Evolutionary conservation across 2,888 invertebrate species (phyloP).

Genomic region (Limenitis camilla): DNA sequence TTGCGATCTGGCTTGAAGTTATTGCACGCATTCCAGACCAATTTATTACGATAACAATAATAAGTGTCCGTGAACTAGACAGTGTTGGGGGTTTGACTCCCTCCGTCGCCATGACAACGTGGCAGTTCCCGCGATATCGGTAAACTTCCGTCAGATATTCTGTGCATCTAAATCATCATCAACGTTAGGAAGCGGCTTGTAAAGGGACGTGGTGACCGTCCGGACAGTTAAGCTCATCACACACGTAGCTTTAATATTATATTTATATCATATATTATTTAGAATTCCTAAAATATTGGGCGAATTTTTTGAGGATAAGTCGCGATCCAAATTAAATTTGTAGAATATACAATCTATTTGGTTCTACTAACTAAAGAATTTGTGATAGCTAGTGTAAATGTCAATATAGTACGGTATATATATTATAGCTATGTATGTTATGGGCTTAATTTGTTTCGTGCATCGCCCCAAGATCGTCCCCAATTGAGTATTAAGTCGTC

Average conservation of each 20-base stretch:
- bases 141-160: conserved; percentile 57
- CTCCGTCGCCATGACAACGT: conserved; percentile 52
- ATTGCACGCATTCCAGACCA: conserved; percentile 64
- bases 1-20: conserved; percentile 55
- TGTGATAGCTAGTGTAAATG: too few relatives aligned
- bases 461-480: conserved; percentile 34
- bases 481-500: conserved; percentile 33
- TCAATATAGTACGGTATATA: too few relatives aligned
- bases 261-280: too few relatives aligned
- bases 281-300: too few relatives aligned
- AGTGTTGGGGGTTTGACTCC: conserved; percentile 46
- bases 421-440: too few relatives aligned
- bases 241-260: too few relatives aligned
- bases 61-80: conserved; percentile 68
- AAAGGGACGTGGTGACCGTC: conserved; percentile 63
- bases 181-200: conserved; percentile 60
- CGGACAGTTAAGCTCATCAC: conserved; percentile 26
- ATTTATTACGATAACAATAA: conserved; percentile 70
- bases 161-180: conserved; percentile 73
- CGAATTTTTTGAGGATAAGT: too few relatives aligned
- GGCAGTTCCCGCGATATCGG: conserved; percentile 46
- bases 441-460: conserved; percentile 43
- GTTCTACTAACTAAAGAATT: too few relatives aligned
- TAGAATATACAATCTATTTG: too few relatives aligned
- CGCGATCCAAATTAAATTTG: too few relatives aligned